Conservation (phyloP, 2,888 invertebrate genomes). For the Conistra vaccinii region DNA sequence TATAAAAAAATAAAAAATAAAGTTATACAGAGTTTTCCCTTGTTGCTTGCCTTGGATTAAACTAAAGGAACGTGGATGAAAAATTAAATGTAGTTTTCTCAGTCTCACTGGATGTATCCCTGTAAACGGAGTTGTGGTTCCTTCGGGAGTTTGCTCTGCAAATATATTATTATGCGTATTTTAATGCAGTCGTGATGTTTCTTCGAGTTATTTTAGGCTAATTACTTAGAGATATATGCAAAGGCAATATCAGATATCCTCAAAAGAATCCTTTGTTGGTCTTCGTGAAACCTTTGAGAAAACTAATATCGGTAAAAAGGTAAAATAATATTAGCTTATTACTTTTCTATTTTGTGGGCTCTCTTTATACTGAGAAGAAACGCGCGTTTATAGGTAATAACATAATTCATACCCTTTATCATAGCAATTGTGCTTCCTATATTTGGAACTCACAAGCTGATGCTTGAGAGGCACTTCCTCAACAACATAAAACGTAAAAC, state of each 20-base stretch:
- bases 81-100: conserved; percentile 2
- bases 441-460: background rate
- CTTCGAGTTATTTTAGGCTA: conserved; percentile 8
- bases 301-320: no score
- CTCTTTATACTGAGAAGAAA: no score
- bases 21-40: background rate
- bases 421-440: no score
- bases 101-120: background rate
- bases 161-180: conserved; percentile 26
- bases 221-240: conserved; percentile 14
- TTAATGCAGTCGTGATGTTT: background rate
- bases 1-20: no score
- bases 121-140: background rate
- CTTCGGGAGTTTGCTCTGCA: background rate
- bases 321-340: conserved; percentile 23
- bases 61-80: background rate
- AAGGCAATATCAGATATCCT: background rate
- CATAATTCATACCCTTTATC: background rate
- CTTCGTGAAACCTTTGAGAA: background rate
- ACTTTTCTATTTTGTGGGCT: background rate
- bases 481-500: background rate
- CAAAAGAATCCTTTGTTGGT: conserved; percentile 21
- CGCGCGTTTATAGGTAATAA: background rate
- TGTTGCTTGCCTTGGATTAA: background rate
- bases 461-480: no score